A percentile compares a stretch with the other conserved stretches of the same genome.
Conservation (phyloP, 2,888 invertebrate genomes). For the Hydroisotoma schaefferi region DNA sequence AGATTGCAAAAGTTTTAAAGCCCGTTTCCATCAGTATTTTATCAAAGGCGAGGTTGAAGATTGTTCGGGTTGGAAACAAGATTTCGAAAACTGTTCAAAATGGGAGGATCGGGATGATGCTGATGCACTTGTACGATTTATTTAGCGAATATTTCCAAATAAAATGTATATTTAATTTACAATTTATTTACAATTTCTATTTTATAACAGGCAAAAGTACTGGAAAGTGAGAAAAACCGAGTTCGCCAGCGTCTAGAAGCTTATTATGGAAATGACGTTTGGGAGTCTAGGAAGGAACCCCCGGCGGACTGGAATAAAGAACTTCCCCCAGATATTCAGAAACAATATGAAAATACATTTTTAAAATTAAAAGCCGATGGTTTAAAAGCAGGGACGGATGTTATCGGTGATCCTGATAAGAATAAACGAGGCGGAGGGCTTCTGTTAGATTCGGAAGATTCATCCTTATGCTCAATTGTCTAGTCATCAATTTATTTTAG, state of each 20-base stretch:
- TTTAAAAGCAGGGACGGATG: constrained; percentile 53
- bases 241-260: constrained; percentile 62
- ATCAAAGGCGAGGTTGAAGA: constrained; percentile 68
- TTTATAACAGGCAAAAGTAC: constrained; percentile 60
- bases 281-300: constrained; percentile 71
- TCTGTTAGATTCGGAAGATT: background rate
- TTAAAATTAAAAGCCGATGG: constrained; percentile 65
- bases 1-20: constrained; percentile 71
- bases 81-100: constrained; percentile 69
- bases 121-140: constrained; percentile 62
- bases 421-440: background rate
- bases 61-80: constrained; percentile 75
- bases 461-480: constrained; percentile 1
- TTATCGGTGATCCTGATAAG: constrained; percentile 7
- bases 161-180: background rate
- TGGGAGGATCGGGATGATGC: constrained; percentile 63
- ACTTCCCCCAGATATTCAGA: constrained; percentile 69
- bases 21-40: constrained; percentile 81
- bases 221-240: constrained; percentile 68
- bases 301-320: constrained; percentile 80
- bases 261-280: constrained; percentile 71
- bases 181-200: constrained; percentile 4
- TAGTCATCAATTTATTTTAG: background rate
- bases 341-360: constrained; percentile 65
- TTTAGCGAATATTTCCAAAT: background rate